phyloP scores from a whole-genome alignment of 2,113 vertebrate genomes.

The Copsychus sechellarum region DNA sequence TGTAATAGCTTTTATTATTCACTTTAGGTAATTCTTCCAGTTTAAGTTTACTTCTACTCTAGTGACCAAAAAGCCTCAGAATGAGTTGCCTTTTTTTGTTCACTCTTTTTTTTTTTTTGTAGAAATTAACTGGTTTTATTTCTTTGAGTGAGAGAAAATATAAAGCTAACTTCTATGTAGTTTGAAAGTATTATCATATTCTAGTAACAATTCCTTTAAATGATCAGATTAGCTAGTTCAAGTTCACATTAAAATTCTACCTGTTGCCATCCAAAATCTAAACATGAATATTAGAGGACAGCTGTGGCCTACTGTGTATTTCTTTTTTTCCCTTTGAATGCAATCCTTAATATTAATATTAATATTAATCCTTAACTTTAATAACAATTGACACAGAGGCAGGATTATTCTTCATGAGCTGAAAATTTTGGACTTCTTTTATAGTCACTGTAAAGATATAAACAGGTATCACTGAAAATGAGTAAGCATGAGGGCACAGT shows the following conservation, averaged over 20 bases:
- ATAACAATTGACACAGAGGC: accelerated
- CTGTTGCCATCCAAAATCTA: not conserved
- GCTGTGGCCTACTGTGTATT: not conserved
- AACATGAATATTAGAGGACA: not conserved
- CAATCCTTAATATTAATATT: too few species aligned
- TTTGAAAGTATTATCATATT: not conserved
- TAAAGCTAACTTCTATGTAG: not conserved
- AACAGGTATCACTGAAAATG: not conserved
- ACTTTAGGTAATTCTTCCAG: not conserved
- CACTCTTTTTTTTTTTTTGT: not conserved
- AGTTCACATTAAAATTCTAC: not conserved
- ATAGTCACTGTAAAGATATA: not conserved
- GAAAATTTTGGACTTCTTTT: not conserved
- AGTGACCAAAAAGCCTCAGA: constrained; percentile 5
- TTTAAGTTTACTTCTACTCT: not conserved
- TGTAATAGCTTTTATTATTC: not conserved
- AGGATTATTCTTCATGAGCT: not conserved
- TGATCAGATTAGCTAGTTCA: not conserved
- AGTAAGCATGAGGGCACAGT: accelerated
- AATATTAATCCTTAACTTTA: too few species aligned
- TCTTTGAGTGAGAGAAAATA: not conserved
- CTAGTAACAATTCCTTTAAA: not conserved
- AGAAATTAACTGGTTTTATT: not conserved
- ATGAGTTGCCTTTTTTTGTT: not conserved
- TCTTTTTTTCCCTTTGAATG: not conserved